A percentile compares a stretch with the other conserved stretches of the same genome.
Conservation (phyloP, 2,113 vertebrate genomes). For the Mystacornis crossleyi region DNA sequence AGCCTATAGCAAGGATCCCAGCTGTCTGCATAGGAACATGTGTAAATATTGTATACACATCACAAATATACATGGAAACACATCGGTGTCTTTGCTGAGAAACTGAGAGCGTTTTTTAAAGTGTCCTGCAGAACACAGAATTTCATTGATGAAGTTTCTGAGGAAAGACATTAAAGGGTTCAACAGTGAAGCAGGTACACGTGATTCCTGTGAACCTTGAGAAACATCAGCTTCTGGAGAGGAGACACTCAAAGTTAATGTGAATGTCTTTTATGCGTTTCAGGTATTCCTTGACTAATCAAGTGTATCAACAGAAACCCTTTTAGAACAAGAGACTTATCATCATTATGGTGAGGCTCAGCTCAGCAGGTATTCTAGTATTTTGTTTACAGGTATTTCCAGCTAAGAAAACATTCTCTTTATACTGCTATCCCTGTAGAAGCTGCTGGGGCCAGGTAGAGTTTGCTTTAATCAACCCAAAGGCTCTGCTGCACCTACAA, state of each 20-base stretch:
- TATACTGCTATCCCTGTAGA: not conserved
- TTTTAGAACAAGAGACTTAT: not conserved
- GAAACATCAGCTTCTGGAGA: not conserved
- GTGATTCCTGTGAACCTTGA: not conserved
- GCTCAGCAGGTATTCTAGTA: not conserved
- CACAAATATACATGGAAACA: not conserved
- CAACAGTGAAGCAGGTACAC: not conserved
- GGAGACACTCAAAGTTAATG: not conserved
- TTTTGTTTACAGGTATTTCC: not conserved
- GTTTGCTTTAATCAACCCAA: not conserved
- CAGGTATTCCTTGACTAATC: not conserved
- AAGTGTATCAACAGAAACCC: not conserved
- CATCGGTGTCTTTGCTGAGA: not conserved
- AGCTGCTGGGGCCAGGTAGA: not conserved
- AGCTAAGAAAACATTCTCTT: not conserved
- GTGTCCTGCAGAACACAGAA: not conserved
- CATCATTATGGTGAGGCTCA: not conserved
- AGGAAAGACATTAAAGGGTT: rapidly evolving
- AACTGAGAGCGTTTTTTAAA: not conserved
- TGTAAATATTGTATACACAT: not conserved
- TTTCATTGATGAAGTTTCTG: not conserved
- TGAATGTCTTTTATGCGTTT: not conserved
- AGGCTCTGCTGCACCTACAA: not conserved
- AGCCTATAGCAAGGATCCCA: not conserved
- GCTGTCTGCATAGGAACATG: not conserved